Base-by-base conservation (phyloP, 2,113 vertebrate genomes). In the Todiramphus saurophagus region DNA sequence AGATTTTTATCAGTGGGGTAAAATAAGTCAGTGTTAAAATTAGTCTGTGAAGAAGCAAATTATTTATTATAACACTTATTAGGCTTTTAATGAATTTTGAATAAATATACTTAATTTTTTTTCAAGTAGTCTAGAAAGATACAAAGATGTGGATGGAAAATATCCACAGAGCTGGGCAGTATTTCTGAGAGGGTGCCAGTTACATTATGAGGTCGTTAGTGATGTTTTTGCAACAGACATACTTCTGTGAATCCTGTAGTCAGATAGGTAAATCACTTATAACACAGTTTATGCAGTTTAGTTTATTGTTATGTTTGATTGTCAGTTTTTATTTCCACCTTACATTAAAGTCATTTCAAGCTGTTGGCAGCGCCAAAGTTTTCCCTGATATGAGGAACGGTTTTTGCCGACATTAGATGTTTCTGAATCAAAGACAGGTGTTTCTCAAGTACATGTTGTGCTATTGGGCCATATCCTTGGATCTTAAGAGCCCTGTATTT, bases 1-100 rank as follows among this genome's bases (percentile, higher is more conserved):
- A 66, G 90, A 93, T 93, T 80, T 85, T 93, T 95, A 94, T 96
- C 90, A 83, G 59, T 27, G 5, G 86, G 67, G 44, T 67, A 85
- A 94, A 94, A 63, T 63, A 91, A 95, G 28, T 33, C 31, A 37
- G 30, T 77, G 75, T 56, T 88, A 87, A 83, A 96, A 94, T 58
- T 50, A 85, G 48, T 91, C 84, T 82, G 59, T 75, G 79, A 92
- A 83, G 68, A 86, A 85, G 72, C 55, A 94, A 80, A 74, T 94
- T 67, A 83, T 94, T 96, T 95, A 60, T 94, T 84, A 60, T 89
- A 83, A 60, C 18, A 93, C 66, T 73, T 81, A 74, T 12, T 81
- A 88, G 23, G 37, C 55, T 88, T 86, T 86, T 83, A 73, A 83
- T 77, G 41, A 33, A 27, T 83, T 75, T 69, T 86, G 31, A 91